Evolutionary conservation across 2,113 vertebrate species (phyloP).

Genomic region (human (Homo sapiens)): DNA sequence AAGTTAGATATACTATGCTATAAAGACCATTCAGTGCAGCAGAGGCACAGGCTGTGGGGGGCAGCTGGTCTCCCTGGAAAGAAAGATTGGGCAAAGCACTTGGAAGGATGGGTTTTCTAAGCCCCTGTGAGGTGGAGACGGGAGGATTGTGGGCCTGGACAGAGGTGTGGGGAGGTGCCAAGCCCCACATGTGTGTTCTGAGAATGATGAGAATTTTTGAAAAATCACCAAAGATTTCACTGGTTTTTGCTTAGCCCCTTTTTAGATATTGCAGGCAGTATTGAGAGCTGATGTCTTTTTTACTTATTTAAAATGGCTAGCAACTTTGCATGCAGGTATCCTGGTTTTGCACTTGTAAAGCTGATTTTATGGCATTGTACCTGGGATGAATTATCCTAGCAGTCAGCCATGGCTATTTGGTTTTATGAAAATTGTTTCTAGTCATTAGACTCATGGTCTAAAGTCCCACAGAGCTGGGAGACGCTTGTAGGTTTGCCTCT

Average conservation of each 20-base stretch:
- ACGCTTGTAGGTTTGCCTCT: neutral
- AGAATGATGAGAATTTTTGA: neutral
- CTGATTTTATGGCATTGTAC: neutral
- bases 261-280: neutral
- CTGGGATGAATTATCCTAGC: neutral
- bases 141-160: accelerated
- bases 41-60: neutral
- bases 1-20: neutral
- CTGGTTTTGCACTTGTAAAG: neutral
- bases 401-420: neutral
- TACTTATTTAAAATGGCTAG: too few relatives aligned
- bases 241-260: neutral
- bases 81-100: neutral
- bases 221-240: neutral
- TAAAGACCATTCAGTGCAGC: accelerated
- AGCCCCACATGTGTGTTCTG: neutral
- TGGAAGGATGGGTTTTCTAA: neutral
- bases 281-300: neutral
- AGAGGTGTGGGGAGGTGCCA: neutral
- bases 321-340: neutral
- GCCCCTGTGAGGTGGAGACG: neutral
- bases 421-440: neutral
- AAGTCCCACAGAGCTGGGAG: neutral
- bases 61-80: neutral
- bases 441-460: neutral